phyloP scores from a whole-genome alignment of 2,797 vertebrate species.

The Acestrorhynchus altus region DNA sequence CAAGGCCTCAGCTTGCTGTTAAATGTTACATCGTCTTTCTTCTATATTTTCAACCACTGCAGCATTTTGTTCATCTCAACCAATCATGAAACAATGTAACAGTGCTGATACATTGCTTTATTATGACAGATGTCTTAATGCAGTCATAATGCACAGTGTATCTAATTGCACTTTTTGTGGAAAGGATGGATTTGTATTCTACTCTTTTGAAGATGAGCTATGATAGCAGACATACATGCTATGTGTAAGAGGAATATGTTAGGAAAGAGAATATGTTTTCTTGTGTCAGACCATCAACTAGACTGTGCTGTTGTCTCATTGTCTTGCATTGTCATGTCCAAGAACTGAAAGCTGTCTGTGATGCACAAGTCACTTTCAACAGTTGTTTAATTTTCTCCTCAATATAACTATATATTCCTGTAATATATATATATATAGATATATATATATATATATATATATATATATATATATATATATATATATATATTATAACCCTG shows the following conservation, averaged over 20 bases:
- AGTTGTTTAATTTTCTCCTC: too few relatives aligned
- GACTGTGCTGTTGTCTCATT: too few relatives aligned
- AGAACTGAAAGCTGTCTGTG: too few relatives aligned
- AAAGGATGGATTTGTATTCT: not conserved
- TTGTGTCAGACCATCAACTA: too few relatives aligned
- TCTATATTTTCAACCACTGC: not conserved
- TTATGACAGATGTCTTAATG: conserved; percentile 24
- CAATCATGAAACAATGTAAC: conserved; percentile 24
- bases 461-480: too few relatives aligned
- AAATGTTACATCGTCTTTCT: not conserved
- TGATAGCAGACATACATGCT: not conserved
- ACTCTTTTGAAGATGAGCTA: not conserved
- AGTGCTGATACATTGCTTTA: not conserved
- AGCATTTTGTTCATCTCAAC: conserved; percentile 15
- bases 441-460: too few relatives aligned
- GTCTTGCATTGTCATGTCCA: too few relatives aligned
- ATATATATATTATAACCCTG: too few relatives aligned
- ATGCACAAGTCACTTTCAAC: too few relatives aligned
- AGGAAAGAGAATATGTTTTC: too few relatives aligned
- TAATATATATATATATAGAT: too few relatives aligned
- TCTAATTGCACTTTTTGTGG: not conserved
- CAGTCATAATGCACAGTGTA: not conserved
- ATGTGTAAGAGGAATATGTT: not conserved
- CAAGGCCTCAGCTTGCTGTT: not conserved
- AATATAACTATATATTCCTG: too few relatives aligned